Evolutionary conservation across 2,113 vertebrate species (phyloP).

Genomic region (Rhineura floridana): DNA sequence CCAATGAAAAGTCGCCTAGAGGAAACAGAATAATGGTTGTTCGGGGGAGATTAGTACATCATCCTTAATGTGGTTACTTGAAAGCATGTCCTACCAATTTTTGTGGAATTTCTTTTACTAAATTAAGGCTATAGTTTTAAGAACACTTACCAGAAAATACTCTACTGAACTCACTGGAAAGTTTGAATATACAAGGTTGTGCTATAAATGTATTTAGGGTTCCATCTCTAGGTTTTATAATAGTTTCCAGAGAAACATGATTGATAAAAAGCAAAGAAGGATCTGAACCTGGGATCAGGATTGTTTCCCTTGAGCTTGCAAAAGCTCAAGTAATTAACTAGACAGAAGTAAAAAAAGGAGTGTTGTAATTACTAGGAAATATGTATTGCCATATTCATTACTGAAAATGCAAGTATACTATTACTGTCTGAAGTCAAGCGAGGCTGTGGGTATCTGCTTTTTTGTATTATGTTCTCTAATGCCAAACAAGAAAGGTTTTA

Average conservation of each 20-base stretch:
- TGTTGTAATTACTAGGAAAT: constrained; percentile 18
- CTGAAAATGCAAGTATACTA: constrained; percentile 10
- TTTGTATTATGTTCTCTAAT: neutral
- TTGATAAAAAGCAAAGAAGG: neutral
- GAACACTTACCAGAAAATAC: neutral
- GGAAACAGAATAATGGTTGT: neutral
- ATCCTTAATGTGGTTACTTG: neutral
- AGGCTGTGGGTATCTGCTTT: neutral
- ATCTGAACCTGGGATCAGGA: neutral
- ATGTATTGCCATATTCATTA: constrained; percentile 34
- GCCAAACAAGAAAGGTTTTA: neutral
- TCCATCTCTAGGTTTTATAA: neutral
- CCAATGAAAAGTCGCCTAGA: neutral
- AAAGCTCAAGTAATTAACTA: neutral
- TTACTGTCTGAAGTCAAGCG: neutral
- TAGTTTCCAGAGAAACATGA: neutral
- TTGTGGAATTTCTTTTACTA: neutral
- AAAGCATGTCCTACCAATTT: neutral
- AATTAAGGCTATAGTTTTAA: neutral
- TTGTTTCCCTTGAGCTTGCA: neutral
- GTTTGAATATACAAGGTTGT: neutral
- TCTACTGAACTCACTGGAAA: neutral
- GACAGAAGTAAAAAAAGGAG: too few relatives aligned
- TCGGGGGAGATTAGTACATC: neutral
- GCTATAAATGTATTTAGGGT: neutral